Percentiles rank a stretch among this genome's conserved stretches.
Evolutionary conservation across 2,797 vertebrate genomes (phyloP).

Genomic region (Peromyscus attwateri): DNA sequence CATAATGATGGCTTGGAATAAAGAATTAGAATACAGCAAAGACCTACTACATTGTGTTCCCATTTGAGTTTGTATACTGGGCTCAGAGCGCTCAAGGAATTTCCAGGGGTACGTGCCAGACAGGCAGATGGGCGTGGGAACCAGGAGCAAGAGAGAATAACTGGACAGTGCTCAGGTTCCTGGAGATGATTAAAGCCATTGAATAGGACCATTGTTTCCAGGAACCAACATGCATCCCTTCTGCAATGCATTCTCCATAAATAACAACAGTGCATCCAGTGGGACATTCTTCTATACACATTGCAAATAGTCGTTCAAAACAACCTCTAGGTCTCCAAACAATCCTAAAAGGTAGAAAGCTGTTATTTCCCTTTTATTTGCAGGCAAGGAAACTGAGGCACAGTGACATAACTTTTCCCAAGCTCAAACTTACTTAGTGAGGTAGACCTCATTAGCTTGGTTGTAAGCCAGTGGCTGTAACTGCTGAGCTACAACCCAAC

Average conservation of each 20-base stretch:
- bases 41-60: neutral
- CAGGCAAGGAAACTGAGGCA: slow-evolving; percentile 6
- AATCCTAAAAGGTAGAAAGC: neutral
- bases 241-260: neutral
- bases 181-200: neutral
- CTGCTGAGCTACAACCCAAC: neutral
- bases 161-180: neutral
- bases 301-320: neutral
- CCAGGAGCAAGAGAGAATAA: neutral
- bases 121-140: neutral
- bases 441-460: neutral
- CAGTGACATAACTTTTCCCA: neutral
- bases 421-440: neutral
- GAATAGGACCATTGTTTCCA: slow-evolving; percentile 10
- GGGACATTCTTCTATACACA: neutral
- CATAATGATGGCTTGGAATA: slow-evolving; percentile 7
- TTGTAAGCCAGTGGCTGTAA: neutral
- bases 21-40: slow-evolving; percentile 12
- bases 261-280: neutral
- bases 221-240: neutral
- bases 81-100: neutral
- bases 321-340: neutral
- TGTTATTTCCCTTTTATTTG: neutral
- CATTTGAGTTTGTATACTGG: neutral
- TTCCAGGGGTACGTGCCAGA: neutral